phyloP scores from a whole-genome alignment of 1,140 invertebrate species.

The Elymnias hypermnestra region DNA sequence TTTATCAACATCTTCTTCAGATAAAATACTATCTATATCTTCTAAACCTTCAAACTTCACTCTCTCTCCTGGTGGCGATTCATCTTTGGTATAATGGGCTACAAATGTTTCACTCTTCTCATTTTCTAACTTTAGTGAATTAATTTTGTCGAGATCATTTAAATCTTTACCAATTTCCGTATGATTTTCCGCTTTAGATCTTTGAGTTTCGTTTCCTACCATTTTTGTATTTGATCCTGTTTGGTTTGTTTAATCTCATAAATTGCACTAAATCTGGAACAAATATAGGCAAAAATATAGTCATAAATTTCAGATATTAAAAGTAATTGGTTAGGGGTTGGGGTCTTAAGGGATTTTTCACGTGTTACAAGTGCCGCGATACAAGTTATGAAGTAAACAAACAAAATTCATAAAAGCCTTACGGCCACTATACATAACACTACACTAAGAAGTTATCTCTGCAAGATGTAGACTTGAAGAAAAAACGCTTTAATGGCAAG shows the following conservation, averaged over 20 bases:
- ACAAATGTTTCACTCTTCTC: constrained; percentile 28
- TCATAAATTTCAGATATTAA: too few species aligned
- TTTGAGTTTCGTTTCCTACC: constrained; percentile 33
- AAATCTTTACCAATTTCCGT: constrained; percentile 10
- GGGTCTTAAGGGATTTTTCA: too few species aligned
- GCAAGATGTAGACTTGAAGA: too few species aligned
- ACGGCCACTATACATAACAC: too few species aligned
- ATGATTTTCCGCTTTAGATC: constrained; percentile 1
- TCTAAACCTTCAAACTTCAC: constrained; percentile 55
- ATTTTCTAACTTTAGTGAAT: constrained; percentile 39
- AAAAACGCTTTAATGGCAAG: too few species aligned
- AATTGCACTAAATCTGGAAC: constrained; percentile 18
- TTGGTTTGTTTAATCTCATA: constrained; percentile 13
- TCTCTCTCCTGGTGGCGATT: constrained; percentile 40
- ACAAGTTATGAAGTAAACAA: too few species aligned
- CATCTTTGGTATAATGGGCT: constrained; percentile 37
- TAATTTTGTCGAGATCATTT: constrained; percentile 45
- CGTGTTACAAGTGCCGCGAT: too few species aligned
- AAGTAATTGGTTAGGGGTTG: too few species aligned
- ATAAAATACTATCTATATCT: constrained; percentile 50
- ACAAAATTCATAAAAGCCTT: too few species aligned
- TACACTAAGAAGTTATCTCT: too few species aligned
- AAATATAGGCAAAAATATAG: too few species aligned
- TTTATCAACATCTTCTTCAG: constrained; percentile 33
- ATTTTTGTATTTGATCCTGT: constrained; percentile 20